phyloP scores from a whole-genome alignment of 2,797 vertebrate species.

The Gymnoscopelus braueri region DNA sequence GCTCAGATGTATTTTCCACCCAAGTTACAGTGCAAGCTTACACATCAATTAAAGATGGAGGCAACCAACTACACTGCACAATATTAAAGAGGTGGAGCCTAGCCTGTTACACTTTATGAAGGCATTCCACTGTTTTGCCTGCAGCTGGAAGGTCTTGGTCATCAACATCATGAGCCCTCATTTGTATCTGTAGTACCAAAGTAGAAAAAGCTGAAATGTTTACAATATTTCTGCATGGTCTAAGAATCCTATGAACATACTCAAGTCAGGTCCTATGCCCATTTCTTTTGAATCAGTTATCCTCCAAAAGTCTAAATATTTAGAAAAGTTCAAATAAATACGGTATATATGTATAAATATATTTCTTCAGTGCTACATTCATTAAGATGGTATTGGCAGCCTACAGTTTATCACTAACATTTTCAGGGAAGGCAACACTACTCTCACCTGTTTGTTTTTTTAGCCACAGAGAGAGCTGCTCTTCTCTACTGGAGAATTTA shows the following conservation, averaged over 20 bases:
- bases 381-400: slow-evolving; percentile 33
- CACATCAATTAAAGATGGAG: slow-evolving; percentile 45
- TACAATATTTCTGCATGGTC: slow-evolving; percentile 74
- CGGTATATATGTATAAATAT: slow-evolving; percentile 2
- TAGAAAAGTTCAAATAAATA: slow-evolving; percentile 23
- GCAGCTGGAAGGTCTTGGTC: slow-evolving; percentile 50
- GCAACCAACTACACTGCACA: slow-evolving; percentile 66
- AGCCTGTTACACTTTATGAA: slow-evolving; percentile 43
- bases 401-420: slow-evolving; percentile 43
- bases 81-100: slow-evolving; percentile 58
- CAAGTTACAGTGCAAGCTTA: slow-evolving; percentile 37
- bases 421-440: slow-evolving; percentile 42
- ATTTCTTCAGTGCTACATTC: neutral
- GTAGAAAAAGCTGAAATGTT: slow-evolving; percentile 77
- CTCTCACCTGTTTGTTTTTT: slow-evolving; percentile 46
- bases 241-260: slow-evolving; percentile 47
- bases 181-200: slow-evolving; percentile 77
- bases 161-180: slow-evolving; percentile 52
- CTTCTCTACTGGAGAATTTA: slow-evolving; percentile 51
- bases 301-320: slow-evolving; percentile 33
- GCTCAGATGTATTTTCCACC: slow-evolving; percentile 42
- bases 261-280: slow-evolving; percentile 31
- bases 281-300: slow-evolving; percentile 36
- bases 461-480: slow-evolving; percentile 62
- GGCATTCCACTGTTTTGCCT: slow-evolving; percentile 39